Evolutionary conservation across 1,140 invertebrate species (phyloP), one percentile per base, ranked within the genome.

Genomic region (Carposina sasakii): DNA sequence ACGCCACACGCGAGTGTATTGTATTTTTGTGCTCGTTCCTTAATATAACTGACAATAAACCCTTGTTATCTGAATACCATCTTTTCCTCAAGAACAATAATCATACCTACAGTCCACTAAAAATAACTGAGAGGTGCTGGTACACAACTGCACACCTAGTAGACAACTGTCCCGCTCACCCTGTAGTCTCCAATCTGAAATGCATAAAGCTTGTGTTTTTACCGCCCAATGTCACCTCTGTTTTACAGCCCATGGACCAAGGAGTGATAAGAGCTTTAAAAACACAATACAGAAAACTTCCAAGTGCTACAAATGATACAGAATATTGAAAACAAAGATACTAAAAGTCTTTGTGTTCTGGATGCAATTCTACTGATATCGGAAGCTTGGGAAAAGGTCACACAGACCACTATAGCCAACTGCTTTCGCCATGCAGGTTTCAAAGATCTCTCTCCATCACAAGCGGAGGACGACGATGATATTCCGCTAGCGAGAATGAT

Each of bases 391-490:
- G 48, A n/a, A n/a, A n/a, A n/a, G n/a, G n/a, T n/a, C 37, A 48
- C 48, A 52, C 44, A 44, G 33, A 36, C 37, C 24, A 45, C 57
- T 48, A 58, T 51, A 43, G 30, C 43, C 12, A 54, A 54, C 48
- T 59, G 51, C 17, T 59, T 54, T 59, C 37, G 24, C 12, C 40
- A 59, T 55, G 48, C 44, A 40, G 48, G 49, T 49, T 60, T 60
- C 41, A 55, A 50, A 55, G 42, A 52, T 57, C 48, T 57, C 48
- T 52, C 54, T 52, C 45, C n/a, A 57, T 52, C 49, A 57, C n/a
- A n/a, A n/a, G n/a, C n/a, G 39, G 48, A 59, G 48, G 39, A 54
- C 31, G 45, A 58, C 24, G 43, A 54, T 50, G 51, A 50, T 54
- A 54, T 58, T 54, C 47, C 41, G 21, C 48, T 42, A 52, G 44